Percentiles rank a stretch among this genome's conserved stretches.
phyloP scores from a whole-genome alignment of 1,140 invertebrate species.

The Eupristina koningsbergeri region DNA sequence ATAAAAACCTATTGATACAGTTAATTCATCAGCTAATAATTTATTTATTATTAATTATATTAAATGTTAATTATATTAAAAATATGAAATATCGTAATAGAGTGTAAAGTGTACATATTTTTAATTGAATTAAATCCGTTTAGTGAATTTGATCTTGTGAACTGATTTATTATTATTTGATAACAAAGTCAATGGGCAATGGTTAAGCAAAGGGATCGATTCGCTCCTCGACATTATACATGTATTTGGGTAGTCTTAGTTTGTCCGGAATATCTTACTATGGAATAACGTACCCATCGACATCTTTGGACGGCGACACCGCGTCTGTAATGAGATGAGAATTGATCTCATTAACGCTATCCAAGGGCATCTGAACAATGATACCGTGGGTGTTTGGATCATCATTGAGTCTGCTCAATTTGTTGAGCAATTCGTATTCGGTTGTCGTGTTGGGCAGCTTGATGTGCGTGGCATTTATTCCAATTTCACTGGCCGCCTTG shows the following conservation, averaged over 20 bases:
- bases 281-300: constrained; percentile 89
- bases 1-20: no score
- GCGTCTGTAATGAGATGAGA: constrained; percentile 89
- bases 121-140: not conserved
- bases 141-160: not conserved
- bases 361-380: constrained; percentile 97
- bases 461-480: constrained; percentile 87
- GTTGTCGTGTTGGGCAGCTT: constrained; percentile 87
- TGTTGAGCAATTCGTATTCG: constrained; percentile 84
- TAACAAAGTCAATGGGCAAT: not conserved
- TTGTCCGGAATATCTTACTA: no score
- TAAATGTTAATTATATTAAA: no score
- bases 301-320: constrained; percentile 91
- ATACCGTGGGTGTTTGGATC: constrained; percentile 93
- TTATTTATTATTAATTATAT: no score
- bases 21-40: no score
- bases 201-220: not conserved
- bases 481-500: constrained; percentile 92
- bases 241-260: no score
- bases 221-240: not conserved
- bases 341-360: constrained; percentile 87
- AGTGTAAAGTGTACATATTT: no score
- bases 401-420: constrained; percentile 86
- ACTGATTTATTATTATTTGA: not conserved
- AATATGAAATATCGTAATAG: no score